Evolutionary conservation across 1,140 invertebrate genomes (phyloP).

Genomic region (Pseudomyrmex dendroicus): DNA sequence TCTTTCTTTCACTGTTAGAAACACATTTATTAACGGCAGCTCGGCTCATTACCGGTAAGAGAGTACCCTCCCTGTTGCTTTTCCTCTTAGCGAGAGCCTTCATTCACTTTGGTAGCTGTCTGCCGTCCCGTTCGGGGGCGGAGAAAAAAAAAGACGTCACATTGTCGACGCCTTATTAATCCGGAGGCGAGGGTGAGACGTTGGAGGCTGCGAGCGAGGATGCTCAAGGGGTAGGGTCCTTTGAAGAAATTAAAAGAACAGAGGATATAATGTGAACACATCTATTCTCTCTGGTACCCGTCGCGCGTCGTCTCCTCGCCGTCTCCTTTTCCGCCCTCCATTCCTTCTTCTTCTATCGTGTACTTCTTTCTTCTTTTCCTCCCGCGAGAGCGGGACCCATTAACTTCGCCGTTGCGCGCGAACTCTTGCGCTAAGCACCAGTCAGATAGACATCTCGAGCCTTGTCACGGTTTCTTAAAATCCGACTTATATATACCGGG

Average conservation of each 20-base stretch:
- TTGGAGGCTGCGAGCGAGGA: slow-evolving; percentile 37
- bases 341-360: slow-evolving; percentile 48
- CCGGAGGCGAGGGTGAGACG: slow-evolving; percentile 74
- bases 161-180: slow-evolving; percentile 85
- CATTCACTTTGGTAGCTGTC: slow-evolving; percentile 81
- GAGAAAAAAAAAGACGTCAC: slow-evolving; percentile 81
- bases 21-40: slow-evolving; percentile 82
- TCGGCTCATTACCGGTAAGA: slow-evolving; percentile 73
- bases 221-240: slow-evolving; percentile 70
- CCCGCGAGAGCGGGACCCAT: slow-evolving; percentile 73
- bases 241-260: slow-evolving; percentile 86
- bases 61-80: slow-evolving; percentile 64
- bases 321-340: slow-evolving; percentile 65
- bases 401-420: slow-evolving; percentile 79
- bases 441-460: slow-evolving; percentile 83
- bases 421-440: slow-evolving; percentile 77
- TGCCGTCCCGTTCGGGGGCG: slow-evolving; percentile 74
- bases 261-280: slow-evolving; percentile 85
- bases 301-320: slow-evolving; percentile 55
- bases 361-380: background rate
- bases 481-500: slow-evolving; percentile 67
- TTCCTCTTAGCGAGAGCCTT: slow-evolving; percentile 77
- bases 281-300: slow-evolving; percentile 78
- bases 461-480: slow-evolving; percentile 84
- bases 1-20: slow-evolving; percentile 72